Evolutionary conservation across 2,797 vertebrate species (phyloP).

Genomic region (Intellagama lesueurii): DNA sequence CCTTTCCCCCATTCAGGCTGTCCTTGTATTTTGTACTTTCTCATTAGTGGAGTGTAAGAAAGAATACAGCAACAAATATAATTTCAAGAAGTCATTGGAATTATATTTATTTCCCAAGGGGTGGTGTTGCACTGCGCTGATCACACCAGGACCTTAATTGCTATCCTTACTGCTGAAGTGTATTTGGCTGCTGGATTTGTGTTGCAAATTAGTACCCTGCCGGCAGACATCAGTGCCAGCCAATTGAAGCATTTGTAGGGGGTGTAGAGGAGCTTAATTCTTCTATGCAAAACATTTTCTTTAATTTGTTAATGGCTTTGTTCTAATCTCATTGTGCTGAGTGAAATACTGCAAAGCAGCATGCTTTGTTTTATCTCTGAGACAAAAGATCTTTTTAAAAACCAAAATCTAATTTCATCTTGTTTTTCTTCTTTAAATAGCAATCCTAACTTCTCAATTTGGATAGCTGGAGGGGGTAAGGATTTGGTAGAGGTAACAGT

Average conservation of each 20-base stretch:
- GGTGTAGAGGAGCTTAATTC: conserved; percentile 25
- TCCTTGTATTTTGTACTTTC: conserved; percentile 49
- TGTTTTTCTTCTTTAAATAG: background rate
- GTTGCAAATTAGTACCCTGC: conserved; percentile 52
- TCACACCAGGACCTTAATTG: conserved; percentile 57
- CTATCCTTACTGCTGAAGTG: conserved; percentile 58
- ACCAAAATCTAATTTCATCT: conserved; percentile 48
- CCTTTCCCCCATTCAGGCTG: conserved; percentile 5
- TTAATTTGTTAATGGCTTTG: conserved; percentile 22
- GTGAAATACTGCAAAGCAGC: conserved; percentile 29
- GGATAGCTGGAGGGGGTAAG: background rate
- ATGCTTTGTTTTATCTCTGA: conserved; percentile 54
- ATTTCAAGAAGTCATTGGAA: conserved; percentile 47
- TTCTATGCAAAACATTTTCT: conserved; percentile 21
- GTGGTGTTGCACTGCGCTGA: conserved; percentile 51
- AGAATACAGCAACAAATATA: conserved; percentile 33
- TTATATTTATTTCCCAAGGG: conserved; percentile 49
- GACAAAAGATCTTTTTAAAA: conserved; percentile 27
- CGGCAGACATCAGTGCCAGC: conserved; percentile 32
- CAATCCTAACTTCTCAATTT: background rate
- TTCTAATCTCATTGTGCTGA: conserved; percentile 50
- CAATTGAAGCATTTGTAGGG: conserved; percentile 17
- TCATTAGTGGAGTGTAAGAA: conserved; percentile 55
- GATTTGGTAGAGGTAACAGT: background rate
- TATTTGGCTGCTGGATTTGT: conserved; percentile 64